Evolutionary conservation across 64 coral and sea anemone genomes (phyloP).

Genomic region (Trachythela sp.): DNA sequence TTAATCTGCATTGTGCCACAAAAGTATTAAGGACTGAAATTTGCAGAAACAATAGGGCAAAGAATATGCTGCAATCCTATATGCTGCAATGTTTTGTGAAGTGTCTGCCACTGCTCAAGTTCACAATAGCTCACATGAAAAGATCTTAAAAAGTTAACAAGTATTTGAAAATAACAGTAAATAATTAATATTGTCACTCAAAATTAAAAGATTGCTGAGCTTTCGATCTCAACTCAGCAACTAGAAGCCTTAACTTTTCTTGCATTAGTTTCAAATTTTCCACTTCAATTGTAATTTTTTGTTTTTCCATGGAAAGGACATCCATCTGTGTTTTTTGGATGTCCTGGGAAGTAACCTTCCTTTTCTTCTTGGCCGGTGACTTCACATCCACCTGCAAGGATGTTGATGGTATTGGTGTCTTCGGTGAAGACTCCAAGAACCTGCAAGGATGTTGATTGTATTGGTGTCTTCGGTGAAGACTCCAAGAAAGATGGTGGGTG

Average conservation of each 20-base stretch:
- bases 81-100: too few species aligned
- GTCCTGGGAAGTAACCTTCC: not conserved
- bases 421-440: not conserved
- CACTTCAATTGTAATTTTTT: not conserved
- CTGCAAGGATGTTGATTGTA: not conserved
- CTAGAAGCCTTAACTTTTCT: not conserved
- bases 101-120: too few species aligned
- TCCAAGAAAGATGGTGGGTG: not conserved
- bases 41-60: too few species aligned
- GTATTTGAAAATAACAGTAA: too few species aligned
- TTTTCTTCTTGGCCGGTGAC: not conserved
- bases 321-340: not conserved
- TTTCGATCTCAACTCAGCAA: not conserved
- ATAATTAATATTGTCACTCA: not conserved
- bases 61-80: too few species aligned
- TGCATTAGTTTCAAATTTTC: not conserved
- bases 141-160: too few species aligned
- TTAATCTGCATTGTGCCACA: too few species aligned
- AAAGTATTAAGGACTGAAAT: too few species aligned
- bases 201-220: not conserved
- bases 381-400: too few species aligned
- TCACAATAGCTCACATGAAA: too few species aligned
- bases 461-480: not conserved
- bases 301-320: not conserved
- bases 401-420: not conserved